Evolutionary conservation across 2,113 vertebrate genomes (phyloP), one percentile per base, ranked within the genome.

Genomic region (Calcarius ornatus): DNA sequence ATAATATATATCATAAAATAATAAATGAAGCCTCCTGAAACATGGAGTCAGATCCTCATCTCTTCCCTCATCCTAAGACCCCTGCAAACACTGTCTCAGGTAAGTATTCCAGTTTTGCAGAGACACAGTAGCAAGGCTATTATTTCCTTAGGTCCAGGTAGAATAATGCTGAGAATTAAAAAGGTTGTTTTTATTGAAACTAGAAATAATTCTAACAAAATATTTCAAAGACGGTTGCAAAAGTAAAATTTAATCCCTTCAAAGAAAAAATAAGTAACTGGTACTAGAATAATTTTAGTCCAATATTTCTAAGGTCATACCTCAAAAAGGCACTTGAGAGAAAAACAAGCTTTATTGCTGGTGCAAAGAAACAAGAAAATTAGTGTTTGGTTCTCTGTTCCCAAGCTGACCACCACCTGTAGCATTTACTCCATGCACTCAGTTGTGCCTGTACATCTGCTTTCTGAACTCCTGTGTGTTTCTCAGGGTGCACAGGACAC

Each of bases 21-120:
- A 50, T 50, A 50, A 50, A 50, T 50, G 8, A 15, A 27, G 14
- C 48, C 48, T 50, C 27, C 48, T 50, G 48, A 50, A 50, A 50
- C 48, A 50, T 5, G 24, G 48, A 50, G 48, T 50, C 24, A 50
- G 48, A 27, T 50, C 24, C 24, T 50, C 2, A 2, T 15, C 48
- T 50, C 24, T 50, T 50, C 25, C 48, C 24, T 27, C 48, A 14
- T 50, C 48, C 24, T 50, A 27, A 50, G 48, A 50, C 8, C 25
- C 48, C 48, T 50, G 24, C 4, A 3, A 50, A 50, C 8, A 15
- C 8, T 1, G 3, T 15, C 24, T 27, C 12, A 16, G 14, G 3
- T 23, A 76, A 63, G 12, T 22, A 50, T 43, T 54, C 28, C 25
- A 79, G 18, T 11, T 85, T 60, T 64, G 43, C 31, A 90, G n/a